A percentile compares a stretch with the other conserved stretches of the same genome.
Evolutionary conservation across 1,140 invertebrate species (phyloP).

Genomic region (Acromyrmex charruanus): DNA sequence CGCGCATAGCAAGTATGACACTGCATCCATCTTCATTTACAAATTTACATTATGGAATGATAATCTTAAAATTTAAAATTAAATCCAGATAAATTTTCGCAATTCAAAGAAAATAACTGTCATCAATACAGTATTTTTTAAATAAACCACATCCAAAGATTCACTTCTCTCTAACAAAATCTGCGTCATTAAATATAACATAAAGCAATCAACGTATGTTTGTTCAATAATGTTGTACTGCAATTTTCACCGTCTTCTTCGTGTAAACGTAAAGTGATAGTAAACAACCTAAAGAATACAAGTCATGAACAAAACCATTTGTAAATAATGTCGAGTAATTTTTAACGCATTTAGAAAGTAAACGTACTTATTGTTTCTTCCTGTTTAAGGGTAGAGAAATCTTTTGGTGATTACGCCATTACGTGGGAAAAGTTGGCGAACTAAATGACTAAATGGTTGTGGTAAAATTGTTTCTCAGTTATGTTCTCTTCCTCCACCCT

Average conservation of each 20-base stretch:
- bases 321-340: constrained; percentile 22
- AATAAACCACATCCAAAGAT: neutral
- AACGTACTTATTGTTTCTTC: constrained; percentile 4
- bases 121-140: neutral
- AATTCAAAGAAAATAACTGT: constrained; percentile 22
- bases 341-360: neutral
- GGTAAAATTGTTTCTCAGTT: constrained; percentile 58
- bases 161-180: neutral
- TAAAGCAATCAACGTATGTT: neutral
- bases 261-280: neutral
- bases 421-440: neutral
- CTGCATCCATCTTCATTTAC: neutral
- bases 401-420: constrained; percentile 26
- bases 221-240: constrained; percentile 12
- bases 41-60: neutral
- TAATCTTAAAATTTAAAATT: neutral
- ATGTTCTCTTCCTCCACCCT: neutral
- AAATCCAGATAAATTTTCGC: neutral
- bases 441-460: constrained; percentile 60
- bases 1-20: neutral
- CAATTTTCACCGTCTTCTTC: neutral
- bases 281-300: constrained; percentile 14
- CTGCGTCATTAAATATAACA: neutral
- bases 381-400: constrained; percentile 29
- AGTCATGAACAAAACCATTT: neutral